phyloP scores from a whole-genome alignment of 2,888 invertebrate genomes.

The Pandemis heparana region DNA sequence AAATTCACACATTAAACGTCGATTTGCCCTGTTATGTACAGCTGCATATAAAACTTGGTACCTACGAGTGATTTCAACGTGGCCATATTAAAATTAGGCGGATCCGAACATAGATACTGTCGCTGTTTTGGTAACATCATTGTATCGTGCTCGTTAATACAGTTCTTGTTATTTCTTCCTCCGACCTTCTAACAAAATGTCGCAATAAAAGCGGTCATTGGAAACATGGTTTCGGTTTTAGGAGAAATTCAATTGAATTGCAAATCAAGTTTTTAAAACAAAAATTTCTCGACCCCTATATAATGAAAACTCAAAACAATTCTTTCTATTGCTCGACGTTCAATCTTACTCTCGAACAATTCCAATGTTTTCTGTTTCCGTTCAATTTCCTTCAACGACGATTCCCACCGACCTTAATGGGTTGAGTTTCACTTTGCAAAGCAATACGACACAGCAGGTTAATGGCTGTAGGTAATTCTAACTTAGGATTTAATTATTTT shows the following conservation, averaged over 20 bases:
- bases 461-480: slow-evolving; percentile 9
- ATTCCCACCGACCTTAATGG: slow-evolving; percentile 36
- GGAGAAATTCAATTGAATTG: slow-evolving; percentile 19
- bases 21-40: neutral
- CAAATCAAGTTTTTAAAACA: slow-evolving; percentile 23
- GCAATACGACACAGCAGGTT: slow-evolving; percentile 33
- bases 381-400: slow-evolving; percentile 40
- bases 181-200: slow-evolving; percentile 1
- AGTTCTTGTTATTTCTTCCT: slow-evolving; percentile 2
- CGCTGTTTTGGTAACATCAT: neutral
- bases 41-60: neutral
- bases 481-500: slow-evolving; percentile 6
- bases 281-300: slow-evolving; percentile 16
- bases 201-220: slow-evolving; percentile 3
- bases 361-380: slow-evolving; percentile 42
- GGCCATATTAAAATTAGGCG: neutral
- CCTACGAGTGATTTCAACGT: neutral
- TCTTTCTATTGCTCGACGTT: slow-evolving; percentile 20
- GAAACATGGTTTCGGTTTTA: slow-evolving; percentile 3
- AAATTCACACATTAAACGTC: slow-evolving; percentile 1
- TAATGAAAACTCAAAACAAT: slow-evolving; percentile 32
- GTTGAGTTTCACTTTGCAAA: slow-evolving; percentile 41
- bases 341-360: slow-evolving; percentile 37
- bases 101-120: neutral
- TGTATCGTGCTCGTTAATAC: neutral